phyloP scores from a whole-genome alignment of 2,113 vertebrate genomes.

The Diphyllodes magnificus region DNA sequence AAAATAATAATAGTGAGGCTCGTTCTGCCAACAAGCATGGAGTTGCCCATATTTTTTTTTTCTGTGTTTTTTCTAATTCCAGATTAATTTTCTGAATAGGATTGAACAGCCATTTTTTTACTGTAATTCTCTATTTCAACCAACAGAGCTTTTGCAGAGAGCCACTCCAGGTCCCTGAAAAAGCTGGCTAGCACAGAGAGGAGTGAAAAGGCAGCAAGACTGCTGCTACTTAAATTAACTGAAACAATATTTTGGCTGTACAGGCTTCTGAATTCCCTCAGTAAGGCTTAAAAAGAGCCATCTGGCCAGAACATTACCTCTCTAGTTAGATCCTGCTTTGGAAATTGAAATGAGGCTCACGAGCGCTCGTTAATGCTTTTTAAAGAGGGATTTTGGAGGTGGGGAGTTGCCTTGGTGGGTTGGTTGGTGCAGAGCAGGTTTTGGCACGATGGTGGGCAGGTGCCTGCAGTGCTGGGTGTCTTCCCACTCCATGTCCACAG shows the following conservation, averaged over 20 bases:
- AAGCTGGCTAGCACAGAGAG: constrained; percentile 33
- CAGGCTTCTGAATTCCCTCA: constrained; percentile 63
- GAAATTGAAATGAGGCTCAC: constrained; percentile 50
- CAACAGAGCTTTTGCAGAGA: constrained; percentile 24
- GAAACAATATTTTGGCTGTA: constrained; percentile 71
- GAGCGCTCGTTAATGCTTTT: neutral
- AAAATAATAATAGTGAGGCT: neutral
- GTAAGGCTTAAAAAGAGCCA: constrained; percentile 69
- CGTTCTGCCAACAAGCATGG: neutral
- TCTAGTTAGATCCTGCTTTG: constrained; percentile 53
- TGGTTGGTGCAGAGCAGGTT: neutral
- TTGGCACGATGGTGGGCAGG: neutral
- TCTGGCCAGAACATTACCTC: constrained; percentile 65
- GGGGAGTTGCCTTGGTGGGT: neutral
- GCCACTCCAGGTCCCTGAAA: neutral
- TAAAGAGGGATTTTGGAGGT: neutral
- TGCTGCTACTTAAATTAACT: constrained; percentile 66
- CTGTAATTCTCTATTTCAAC: neutral
- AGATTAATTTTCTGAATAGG: neutral
- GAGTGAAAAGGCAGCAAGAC: constrained; percentile 53
- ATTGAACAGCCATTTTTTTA: neutral
- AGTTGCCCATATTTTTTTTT: neutral
- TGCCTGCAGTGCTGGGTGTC: neutral
- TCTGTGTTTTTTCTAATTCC: neutral
- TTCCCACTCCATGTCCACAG: neutral